phyloP scores from a whole-genome alignment of 2,113 vertebrate genomes.

The Corythoichthys haematopterus region DNA sequence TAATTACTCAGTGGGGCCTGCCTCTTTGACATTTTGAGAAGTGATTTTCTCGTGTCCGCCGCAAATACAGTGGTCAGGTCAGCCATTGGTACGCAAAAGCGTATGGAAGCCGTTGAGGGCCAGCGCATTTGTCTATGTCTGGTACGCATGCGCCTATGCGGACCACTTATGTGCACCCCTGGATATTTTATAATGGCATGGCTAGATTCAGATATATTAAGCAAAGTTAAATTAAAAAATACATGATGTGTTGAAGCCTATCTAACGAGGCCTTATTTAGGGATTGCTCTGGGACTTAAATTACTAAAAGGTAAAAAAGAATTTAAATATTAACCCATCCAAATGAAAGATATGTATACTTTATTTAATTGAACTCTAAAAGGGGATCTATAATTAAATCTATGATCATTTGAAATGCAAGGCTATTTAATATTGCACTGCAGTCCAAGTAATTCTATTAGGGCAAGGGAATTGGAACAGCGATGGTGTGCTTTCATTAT shows the following conservation, averaged over 20 bases:
- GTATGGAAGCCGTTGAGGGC: too few relatives aligned
- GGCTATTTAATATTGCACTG: slow-evolving; percentile 8
- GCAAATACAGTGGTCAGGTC: too few relatives aligned
- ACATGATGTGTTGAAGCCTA: not conserved
- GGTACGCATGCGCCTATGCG: too few relatives aligned
- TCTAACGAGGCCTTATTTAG: not conserved
- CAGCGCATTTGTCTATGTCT: too few relatives aligned
- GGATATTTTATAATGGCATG: not conserved
- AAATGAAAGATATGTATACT: not conserved
- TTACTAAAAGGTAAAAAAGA: slow-evolving; percentile 9
- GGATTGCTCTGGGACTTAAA: too few relatives aligned
- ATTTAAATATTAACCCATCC: not conserved
- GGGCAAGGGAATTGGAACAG: not conserved
- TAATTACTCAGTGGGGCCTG: too few relatives aligned
- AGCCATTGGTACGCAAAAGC: too few relatives aligned
- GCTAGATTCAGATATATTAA: not conserved
- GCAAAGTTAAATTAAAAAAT: not conserved
- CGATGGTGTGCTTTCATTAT: not conserved
- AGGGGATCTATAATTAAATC: slow-evolving; percentile 39
- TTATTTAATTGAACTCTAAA: slow-evolving; percentile 29
- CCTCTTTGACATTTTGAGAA: too few relatives aligned
- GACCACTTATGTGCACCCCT: too few relatives aligned
- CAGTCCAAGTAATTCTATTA: not conserved
- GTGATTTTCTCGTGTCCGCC: too few relatives aligned
- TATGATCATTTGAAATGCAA: slow-evolving; percentile 38